Evolutionary conservation across 2,888 invertebrate genomes (phyloP), one percentile per base, ranked within the genome.

Genomic region (Lasioglossum calceatum): DNA sequence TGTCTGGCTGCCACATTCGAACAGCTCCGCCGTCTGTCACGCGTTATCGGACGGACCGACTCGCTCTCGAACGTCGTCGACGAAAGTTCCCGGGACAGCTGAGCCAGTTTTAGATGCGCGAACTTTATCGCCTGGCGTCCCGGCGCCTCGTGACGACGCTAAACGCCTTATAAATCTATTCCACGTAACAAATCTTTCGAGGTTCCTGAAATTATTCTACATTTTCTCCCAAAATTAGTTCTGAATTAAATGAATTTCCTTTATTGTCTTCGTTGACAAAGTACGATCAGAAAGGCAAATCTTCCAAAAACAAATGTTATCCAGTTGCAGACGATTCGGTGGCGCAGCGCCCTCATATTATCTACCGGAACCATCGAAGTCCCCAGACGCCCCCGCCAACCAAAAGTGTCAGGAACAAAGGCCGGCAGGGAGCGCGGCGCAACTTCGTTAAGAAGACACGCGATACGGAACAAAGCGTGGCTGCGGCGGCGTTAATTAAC

Each of bases 101-200:
- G 36, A n/a, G 74, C 61, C 80, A 39, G 64, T 74, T 80, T 80
- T 75, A 75, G 44, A 64, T 36, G 44, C 44, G 54, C 23, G 32
- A 42, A 58, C 39, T 73, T 54, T 54, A 79, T 71, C 58, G 44
- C 64, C 80, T 23, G 27, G 16, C 5, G 61, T 61, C 14, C 61
- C 61, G 27, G 5, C 61, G 61, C 14, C 27, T 27, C 14, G 27
- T 0, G 5, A 14, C 27, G 10, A 54, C 23, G 54, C 54, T 54
- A n/a, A 54, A 23, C 23, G n/a, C 23, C 54, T n/a, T 10, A n/a
- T 3, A n/a, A 54, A 54, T 54, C 23, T 54, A 54, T 54, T 54
- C 3, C 0, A 54, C 54, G 23, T 0, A n/a, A n/a, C n/a, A n/a
- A n/a, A 10, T n/a, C 23, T 54, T 4, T 10, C 54, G 8, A 3